phyloP scores from a whole-genome alignment of 2,113 vertebrate genomes.

The Mormyrus lacerda region DNA sequence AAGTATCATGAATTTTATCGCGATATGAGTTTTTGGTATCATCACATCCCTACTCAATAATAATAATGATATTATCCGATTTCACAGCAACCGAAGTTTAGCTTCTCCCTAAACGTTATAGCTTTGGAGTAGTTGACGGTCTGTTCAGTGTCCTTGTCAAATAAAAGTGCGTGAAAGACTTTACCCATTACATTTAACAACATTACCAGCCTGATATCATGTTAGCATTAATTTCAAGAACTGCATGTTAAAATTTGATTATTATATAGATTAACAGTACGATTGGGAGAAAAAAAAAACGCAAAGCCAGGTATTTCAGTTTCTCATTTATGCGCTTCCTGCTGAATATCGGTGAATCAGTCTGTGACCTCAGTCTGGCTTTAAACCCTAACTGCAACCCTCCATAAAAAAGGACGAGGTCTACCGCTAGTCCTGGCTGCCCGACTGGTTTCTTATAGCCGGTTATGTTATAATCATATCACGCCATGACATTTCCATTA shows the following conservation, averaged over 20 bases:
- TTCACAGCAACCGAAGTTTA: not conserved
- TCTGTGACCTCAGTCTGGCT: not conserved
- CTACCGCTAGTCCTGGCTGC: not conserved
- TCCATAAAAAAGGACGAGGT: not conserved
- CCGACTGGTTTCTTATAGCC: no score
- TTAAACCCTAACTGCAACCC: not conserved
- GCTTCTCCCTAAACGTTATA: not conserved
- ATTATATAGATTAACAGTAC: not conserved
- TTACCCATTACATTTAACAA: not conserved
- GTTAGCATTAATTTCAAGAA: not conserved
- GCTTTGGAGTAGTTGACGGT: not conserved
- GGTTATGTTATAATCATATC: not conserved
- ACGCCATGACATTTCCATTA: not conserved
- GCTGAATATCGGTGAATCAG: not conserved
- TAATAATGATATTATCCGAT: not conserved
- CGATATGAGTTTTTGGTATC: no score
- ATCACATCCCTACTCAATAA: no score
- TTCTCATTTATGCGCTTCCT: not conserved
- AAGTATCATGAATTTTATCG: no score
- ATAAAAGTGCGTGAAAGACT: not conserved
- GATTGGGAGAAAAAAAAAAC: not conserved
- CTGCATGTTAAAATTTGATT: not conserved
- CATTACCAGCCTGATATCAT: not conserved
- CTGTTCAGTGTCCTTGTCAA: not conserved
- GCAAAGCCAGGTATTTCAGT: not conserved